Base-by-base conservation (phyloP, 2,888 invertebrate genomes). In the Lasioglossum lativentre region DNA sequence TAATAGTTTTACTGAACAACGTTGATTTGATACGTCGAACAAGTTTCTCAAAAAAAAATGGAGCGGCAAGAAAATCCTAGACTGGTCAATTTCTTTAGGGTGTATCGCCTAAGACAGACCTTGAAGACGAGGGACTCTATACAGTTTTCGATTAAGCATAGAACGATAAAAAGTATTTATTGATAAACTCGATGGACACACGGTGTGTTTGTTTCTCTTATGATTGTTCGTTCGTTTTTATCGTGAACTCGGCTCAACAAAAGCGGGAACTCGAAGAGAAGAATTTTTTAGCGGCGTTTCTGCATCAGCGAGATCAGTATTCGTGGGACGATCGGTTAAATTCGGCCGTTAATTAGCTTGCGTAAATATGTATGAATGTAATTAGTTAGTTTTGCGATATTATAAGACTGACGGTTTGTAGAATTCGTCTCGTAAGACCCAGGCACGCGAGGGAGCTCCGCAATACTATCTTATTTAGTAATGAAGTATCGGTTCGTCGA, bases 351-450 rank as follows among this genome's bases (percentile, higher is more conserved):
- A 80, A 81, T n/a, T 68, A 83, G 42, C 42, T 70, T 23, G 63
- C 82, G 75, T 30, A 27, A 59, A 59, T 59, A 34, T n/a, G n/a
- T n/a, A n/a, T n/a, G n/a, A n/a, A n/a, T n/a, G n/a, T n/a, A n/a
- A n/a, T n/a, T n/a, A n/a, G n/a, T 34, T 34, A 59, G 27, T 66
- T 77, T 87, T 86, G 77, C 77, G 83, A 86, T 86, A 56, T 45
- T 78, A 87, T 86, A 87, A 87, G 86, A 87, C 86, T 87, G 86
- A 87, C 78, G 75, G 83, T 87, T 83, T 86, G 27, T 78, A 86
- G 78, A 76, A 74, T 82, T 82, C 71, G 68, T 74, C 47, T 86
- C 73, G 71, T 78, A 30, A 23, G 27, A 56, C 42, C 70, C 40
- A 45, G 66, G 19, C 30, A 27, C 45, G 16, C 27, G 19, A 72